phyloP scores from a whole-genome alignment of 2,797 vertebrate species.

The Selene dorsalis region DNA sequence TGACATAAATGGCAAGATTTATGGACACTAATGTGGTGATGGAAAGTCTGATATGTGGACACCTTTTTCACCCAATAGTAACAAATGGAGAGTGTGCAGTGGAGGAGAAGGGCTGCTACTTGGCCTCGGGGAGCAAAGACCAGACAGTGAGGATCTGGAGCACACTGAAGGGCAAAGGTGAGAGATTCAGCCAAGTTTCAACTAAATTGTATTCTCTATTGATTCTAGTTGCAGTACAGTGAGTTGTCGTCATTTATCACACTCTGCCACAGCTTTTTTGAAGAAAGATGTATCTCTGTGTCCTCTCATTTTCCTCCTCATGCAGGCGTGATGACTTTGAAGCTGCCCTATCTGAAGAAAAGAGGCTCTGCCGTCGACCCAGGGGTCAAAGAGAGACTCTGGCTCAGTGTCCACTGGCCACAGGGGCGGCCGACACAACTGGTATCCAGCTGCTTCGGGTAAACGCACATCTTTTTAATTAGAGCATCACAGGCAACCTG shows the following conservation, averaged over 20 bases:
- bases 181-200: conserved; percentile 21
- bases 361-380: conserved; percentile 88
- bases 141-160: conserved; percentile 96
- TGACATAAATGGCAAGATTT: neutral
- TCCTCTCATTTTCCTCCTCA: neutral
- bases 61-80: neutral
- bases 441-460: conserved; percentile 95
- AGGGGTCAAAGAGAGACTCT: conserved; percentile 91
- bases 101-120: conserved; percentile 84
- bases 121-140: conserved; percentile 97
- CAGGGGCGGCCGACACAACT: conserved; percentile 84
- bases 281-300: neutral
- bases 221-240: neutral
- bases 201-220: neutral
- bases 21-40: neutral
- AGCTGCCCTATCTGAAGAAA: conserved; percentile 92
- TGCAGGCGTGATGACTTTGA: conserved; percentile 89
- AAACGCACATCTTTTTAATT: neutral
- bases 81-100: conserved; percentile 72
- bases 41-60: neutral
- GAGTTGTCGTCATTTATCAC: neutral
- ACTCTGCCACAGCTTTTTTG: neutral
- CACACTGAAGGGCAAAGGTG: conserved; percentile 90
- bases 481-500: neutral
- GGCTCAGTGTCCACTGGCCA: conserved; percentile 94